Evolutionary conservation across 1,140 invertebrate genomes (phyloP), one percentile per base, ranked within the genome.

Genomic region (Heliothis subflexa): DNA sequence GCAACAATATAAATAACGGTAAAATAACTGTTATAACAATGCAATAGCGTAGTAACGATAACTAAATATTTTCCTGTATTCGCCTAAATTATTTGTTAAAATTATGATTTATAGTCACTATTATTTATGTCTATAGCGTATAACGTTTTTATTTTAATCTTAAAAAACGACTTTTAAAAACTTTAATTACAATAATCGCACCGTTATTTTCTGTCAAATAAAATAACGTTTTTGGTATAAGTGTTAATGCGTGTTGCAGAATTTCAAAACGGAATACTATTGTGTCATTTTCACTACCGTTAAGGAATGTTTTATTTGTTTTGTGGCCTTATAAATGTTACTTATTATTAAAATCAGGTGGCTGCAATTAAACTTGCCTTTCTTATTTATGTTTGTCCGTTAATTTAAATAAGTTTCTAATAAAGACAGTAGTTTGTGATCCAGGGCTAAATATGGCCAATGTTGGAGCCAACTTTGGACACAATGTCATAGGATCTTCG

Each of bases 101-200:
- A 78, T 81, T 64, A 80, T 75, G 47, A 71, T 79, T 79, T 82
- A 73, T 81, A 85, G 80, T 80, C 78, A 81, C 68, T 81, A 85
- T 81, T 83, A 83, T 79, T 83, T 83, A 83, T 83, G 77, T 79
- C 75, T 76, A 82, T 79, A 79, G 62, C 79, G 82, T 83, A 72
- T 85, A 80, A 80, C 81, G 77, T 81, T 28, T 40, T 79, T 64
- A 72, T 75, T 79, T 80, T 73, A 64, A 45, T 62, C 45, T 40
- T 45, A n/a, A 59, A 68, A 25, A 79, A 49, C 45, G 21, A 50
- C 45, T 25, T 68, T 68, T 50, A 66, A 66, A 28, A 33, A 40
- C 33, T 49, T 55, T 62, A 52, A 54, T 73, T 66, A 72, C 68
- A 64, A 72, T 78, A 72, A 72, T 50, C 33, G 54, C 64, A 57